Evolutionary conservation across 64 coral and sea anemone genomes (phyloP).

Genomic region (Trachythela sp.): DNA sequence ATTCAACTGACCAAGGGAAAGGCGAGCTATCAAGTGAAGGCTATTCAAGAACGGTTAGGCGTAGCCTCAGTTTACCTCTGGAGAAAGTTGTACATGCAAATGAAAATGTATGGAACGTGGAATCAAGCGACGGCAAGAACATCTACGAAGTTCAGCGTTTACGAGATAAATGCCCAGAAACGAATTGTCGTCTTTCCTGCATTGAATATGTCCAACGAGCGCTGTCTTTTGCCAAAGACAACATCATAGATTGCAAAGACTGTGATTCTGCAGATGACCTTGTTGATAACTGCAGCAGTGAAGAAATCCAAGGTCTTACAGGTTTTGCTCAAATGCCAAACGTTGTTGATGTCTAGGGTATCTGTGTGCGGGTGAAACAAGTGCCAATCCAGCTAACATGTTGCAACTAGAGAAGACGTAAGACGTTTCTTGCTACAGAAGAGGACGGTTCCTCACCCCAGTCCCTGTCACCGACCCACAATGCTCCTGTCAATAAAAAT

Average conservation of each 20-base stretch:
- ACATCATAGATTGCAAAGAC: not conserved
- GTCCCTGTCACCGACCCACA: not conserved
- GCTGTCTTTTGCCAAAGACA: not conserved
- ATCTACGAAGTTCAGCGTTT: not conserved
- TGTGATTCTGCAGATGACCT: not conserved
- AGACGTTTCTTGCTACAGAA: not conserved
- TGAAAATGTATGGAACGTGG: not conserved
- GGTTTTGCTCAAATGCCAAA: not conserved
- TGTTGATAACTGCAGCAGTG: not conserved
- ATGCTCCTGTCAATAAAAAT: not conserved
- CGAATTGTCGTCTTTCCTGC: not conserved
- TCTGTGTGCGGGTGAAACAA: not conserved
- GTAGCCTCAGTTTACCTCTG: conserved; percentile 7
- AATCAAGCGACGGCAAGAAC: not conserved
- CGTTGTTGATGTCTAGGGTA: not conserved
- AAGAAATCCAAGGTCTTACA: not conserved
- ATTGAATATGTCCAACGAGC: not conserved
- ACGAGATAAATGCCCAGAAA: not conserved
- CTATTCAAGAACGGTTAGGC: not conserved
- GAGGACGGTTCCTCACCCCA: not conserved
- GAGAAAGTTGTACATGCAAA: not conserved
- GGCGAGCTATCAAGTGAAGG: not conserved
- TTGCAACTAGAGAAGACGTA: not conserved
- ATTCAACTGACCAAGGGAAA: conserved; percentile 14
- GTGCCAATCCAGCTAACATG: not conserved